Percentiles rank a stretch among this genome's conserved stretches.
These are phyloP conservation scores for Syndactyla subalaris DNA, from an alignment of 2,797 vertebrate genomes.

Conservation along the genomic window DNA sequence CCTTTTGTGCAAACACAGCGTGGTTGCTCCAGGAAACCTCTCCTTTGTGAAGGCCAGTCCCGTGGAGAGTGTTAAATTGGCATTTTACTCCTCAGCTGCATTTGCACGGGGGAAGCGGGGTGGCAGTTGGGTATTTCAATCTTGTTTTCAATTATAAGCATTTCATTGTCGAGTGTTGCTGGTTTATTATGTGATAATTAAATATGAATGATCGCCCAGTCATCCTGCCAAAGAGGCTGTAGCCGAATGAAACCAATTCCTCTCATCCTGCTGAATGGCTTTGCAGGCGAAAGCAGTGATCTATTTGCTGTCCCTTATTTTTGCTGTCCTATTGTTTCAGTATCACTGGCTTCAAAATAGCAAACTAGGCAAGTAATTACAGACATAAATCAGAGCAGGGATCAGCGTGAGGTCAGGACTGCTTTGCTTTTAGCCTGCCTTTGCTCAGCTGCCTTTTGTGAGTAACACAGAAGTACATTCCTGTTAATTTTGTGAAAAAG, in stretches of 20 bases:
- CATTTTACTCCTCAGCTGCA: background rate
- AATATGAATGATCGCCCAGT: constrained; percentile 32
- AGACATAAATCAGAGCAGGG: constrained; percentile 20
- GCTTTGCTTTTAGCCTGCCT: background rate
- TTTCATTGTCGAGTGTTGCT: constrained; percentile 23
- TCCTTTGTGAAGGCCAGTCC: background rate
- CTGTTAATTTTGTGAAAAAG: background rate
- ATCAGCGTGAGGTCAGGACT: background rate
- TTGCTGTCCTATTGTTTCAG: constrained; percentile 41
- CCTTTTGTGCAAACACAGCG: background rate
- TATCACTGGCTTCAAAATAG: constrained; percentile 22
- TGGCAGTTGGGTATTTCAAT: constrained; percentile 27
- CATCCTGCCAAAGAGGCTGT: constrained; percentile 30
- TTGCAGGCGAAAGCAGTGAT: constrained; percentile 5
- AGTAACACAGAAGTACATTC: background rate
- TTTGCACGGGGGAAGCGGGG: background rate
- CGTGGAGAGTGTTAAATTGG: background rate
- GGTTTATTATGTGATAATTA: constrained; percentile 63
- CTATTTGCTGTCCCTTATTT: constrained; percentile 8
- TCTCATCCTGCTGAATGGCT: background rate
- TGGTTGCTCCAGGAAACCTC: background rate
- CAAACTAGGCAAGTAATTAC: constrained; percentile 10
- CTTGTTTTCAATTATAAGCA: constrained; percentile 54
- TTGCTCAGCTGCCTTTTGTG: background rate
- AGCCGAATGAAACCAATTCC: background rate